Conservation (phyloP, 1,140 invertebrate species). For the Phenacoccus solenopsis region DNA sequence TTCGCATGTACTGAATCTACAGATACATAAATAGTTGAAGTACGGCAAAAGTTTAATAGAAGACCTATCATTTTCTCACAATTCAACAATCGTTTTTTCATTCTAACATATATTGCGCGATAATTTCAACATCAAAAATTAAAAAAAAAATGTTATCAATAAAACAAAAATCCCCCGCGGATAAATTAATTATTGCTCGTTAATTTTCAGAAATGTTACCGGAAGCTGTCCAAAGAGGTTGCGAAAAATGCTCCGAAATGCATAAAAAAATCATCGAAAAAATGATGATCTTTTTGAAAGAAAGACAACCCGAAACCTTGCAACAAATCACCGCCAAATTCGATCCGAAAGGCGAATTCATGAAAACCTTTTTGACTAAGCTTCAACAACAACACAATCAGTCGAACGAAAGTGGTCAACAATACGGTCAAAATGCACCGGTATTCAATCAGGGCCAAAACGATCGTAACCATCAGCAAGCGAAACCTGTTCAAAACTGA, state of each 20-base stretch:
- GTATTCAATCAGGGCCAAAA: not conserved
- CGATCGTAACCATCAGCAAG: not conserved
- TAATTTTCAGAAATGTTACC: slow-evolving; percentile 28
- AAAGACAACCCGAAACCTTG: slow-evolving; percentile 35
- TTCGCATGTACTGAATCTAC: no score
- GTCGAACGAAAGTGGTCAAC: not conserved
- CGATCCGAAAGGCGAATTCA: slow-evolving; percentile 35
- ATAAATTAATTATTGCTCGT: no score
- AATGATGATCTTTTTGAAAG: slow-evolving; percentile 30
- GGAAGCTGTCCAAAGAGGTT: slow-evolving; percentile 31
- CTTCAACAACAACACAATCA: not conserved
- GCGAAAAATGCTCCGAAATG: slow-evolving; percentile 32
- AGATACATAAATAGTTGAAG: no score
- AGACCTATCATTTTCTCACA: no score
- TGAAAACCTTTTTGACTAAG: slow-evolving; percentile 8
- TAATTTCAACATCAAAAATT: no score
- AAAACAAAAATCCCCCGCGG: no score
- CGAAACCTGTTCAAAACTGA: not conserved
- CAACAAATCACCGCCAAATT: slow-evolving; percentile 35
- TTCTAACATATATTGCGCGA: no score
- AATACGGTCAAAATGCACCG: not conserved
- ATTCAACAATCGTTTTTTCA: no score
- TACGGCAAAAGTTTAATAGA: no score
- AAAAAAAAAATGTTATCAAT: no score
- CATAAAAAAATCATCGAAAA: slow-evolving; percentile 29